A percentile compares a stretch with the other conserved stretches of the same genome.
phyloP scores from a whole-genome alignment of 2,888 invertebrate genomes.

The Pediacus dermestoides region DNA sequence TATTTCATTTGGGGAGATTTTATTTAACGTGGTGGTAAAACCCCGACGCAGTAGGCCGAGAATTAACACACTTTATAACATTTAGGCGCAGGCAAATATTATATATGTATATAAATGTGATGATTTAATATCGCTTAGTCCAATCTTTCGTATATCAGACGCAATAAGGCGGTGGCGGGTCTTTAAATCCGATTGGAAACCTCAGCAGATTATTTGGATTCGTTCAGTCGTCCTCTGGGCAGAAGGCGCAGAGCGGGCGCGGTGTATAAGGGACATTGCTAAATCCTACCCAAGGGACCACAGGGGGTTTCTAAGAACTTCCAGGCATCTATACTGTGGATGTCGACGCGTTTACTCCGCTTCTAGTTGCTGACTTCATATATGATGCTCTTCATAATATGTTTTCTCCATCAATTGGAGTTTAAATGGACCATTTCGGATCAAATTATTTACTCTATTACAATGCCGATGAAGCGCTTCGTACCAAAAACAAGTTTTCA shows the following conservation, averaged over 20 bases:
- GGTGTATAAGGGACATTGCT: conserved; percentile 32
- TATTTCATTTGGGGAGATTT: too few relatives aligned
- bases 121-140: conserved; percentile 29
- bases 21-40: too few relatives aligned
- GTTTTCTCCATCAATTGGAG: conserved; percentile 11
- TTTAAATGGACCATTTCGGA: conserved; percentile 8
- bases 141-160: conserved; percentile 38
- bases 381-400: conserved; percentile 19
- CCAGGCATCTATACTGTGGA: conserved; percentile 17
- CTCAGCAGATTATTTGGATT: conserved; percentile 46
- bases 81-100: too few relatives aligned
- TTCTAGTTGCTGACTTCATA: conserved; percentile 28
- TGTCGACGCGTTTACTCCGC: conserved; percentile 15
- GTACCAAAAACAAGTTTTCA: too few relatives aligned
- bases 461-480: conserved; percentile 7
- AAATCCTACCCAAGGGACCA: conserved; percentile 38
- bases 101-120: conserved; percentile 24
- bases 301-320: conserved; percentile 22
- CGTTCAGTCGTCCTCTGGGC: conserved; percentile 37
- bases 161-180: conserved; percentile 41
- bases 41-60: too few relatives aligned
- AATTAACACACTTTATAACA: too few relatives aligned
- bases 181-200: conserved; percentile 44
- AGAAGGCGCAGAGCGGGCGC: conserved; percentile 25
- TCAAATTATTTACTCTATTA: conserved; percentile 15